A percentile compares a stretch with the other conserved stretches of the same genome.
Conservation (phyloP, 2,888 invertebrate species). For the Clivina fossor region DNA sequence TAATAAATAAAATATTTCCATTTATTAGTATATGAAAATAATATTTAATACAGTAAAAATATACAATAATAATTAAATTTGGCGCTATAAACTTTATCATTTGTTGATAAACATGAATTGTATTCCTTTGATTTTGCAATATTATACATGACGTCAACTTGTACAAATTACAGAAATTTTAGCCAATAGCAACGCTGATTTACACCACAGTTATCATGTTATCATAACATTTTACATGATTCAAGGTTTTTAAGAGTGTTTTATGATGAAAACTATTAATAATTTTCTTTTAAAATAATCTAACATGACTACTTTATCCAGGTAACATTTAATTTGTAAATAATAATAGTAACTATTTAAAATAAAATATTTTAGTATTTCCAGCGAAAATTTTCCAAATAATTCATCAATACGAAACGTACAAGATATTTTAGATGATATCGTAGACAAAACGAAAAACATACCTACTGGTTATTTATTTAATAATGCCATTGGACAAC, state of each 20-base stretch:
- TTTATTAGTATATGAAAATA: neutral
- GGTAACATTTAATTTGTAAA: too few species aligned
- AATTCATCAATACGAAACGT: too few species aligned
- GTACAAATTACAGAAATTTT: neutral
- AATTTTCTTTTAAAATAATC: neutral
- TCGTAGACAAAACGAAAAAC: slow-evolving; percentile 25
- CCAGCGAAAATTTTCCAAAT: too few species aligned
- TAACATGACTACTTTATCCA: too few species aligned
- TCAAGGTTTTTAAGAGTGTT: neutral
- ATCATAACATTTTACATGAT: neutral
- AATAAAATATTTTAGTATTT: too few species aligned
- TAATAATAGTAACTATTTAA: too few species aligned
- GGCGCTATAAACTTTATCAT: neutral
- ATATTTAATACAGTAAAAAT: too few species aligned
- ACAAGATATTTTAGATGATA: slow-evolving; percentile 25
- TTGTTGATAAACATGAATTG: neutral
- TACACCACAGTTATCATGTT: neutral
- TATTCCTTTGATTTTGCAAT: too few species aligned
- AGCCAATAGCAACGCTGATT: neutral
- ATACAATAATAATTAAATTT: neutral
- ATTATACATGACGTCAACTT: neutral
- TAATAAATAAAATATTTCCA: neutral
- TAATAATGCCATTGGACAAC: slow-evolving; percentile 11
- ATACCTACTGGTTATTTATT: slow-evolving; percentile 37
- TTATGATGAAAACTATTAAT: neutral